Base-by-base conservation (phyloP, 30 jellyfish, hydroid and myxozoan species). In the Morbakka virulenta region DNA sequence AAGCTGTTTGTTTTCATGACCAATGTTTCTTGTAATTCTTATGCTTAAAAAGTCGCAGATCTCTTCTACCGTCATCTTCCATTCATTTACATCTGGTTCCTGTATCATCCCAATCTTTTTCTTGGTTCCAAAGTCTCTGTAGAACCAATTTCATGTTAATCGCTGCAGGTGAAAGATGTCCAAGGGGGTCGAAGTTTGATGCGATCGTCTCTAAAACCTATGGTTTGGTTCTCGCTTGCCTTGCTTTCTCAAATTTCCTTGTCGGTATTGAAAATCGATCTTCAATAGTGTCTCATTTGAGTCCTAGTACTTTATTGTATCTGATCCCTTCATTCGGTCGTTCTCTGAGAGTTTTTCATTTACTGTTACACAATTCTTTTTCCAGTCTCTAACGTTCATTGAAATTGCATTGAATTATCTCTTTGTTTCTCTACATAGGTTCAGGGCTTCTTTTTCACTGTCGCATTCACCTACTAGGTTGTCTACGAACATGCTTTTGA, bases 101-200 rank as follows among this genome's bases (percentile, higher is more conserved):
- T n/a, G n/a, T 61, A 0, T 77, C 78, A 49, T 77, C 89, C 89
- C 89, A 77, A 3, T 34, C 73, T 25, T 22, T 32, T 13, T 77
- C 52, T 49, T 30, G 26, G 47, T 12, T 35, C 89, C 89, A 77
- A 27, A 77, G 74, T 24, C 65, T 34, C 65, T 77, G 85, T 3
- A 77, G 78, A 32, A 63, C 35, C 23, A 77, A 30, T 35, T 61
- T 27, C 33, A 35, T 21, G 25, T 76, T 53, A 11, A 52, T 53
- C 4, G 83, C 32, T 26, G 23, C 67, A 52, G 87, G 87, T 28
- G 83, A 23, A 25, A 76, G 33, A 29, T 17, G 22, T 9, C 84
- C 77, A 12, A 76, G 74, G 26, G 83, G 52, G 47, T 53, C 74
- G 35, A 14, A 52, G 25, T 31, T 32, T 24, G 80, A 47, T 36